Evolutionary conservation across 2,113 vertebrate species (phyloP).

Genomic region (Epinephelus cyanopodus): DNA sequence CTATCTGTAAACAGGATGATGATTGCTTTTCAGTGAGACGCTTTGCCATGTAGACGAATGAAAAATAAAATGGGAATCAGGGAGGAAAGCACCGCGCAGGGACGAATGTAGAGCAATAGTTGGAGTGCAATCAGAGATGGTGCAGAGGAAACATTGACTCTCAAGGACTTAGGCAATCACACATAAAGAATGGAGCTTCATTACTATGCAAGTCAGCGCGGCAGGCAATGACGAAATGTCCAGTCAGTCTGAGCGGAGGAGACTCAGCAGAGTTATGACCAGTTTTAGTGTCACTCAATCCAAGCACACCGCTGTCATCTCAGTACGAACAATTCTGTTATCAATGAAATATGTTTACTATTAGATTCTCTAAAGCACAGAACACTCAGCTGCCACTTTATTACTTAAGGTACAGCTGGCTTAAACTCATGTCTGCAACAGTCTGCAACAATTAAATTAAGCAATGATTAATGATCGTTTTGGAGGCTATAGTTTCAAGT

Average conservation of each 20-base stretch:
- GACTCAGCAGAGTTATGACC: constrained; percentile 19
- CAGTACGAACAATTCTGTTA: background rate
- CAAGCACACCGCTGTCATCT: constrained; percentile 10
- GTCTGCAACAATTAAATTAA: background rate
- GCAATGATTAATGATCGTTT: background rate
- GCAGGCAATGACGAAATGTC: constrained; percentile 49
- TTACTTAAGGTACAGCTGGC: background rate
- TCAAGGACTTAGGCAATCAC: constrained; percentile 58
- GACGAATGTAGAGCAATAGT: background rate
- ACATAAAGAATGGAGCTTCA: constrained; percentile 45
- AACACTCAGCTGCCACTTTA: background rate
- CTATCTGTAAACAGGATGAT: constrained; percentile 16
- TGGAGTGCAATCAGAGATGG: constrained; percentile 30
- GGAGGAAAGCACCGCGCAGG: background rate
- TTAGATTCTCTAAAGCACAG: background rate
- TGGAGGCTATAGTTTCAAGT: background rate
- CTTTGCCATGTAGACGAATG: constrained; percentile 7
- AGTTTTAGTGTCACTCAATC: constrained; percentile 30
- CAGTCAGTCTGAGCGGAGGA: constrained; percentile 48
- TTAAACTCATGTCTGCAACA: background rate
- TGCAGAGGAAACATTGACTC: constrained; percentile 33
- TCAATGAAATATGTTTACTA: background rate
- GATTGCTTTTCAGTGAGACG: constrained; percentile 37
- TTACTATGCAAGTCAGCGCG: constrained; percentile 61
- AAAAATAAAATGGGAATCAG: constrained; percentile 13